Evolutionary conservation across 2,888 invertebrate species (phyloP).

Genomic region (Amiota mariae): DNA sequence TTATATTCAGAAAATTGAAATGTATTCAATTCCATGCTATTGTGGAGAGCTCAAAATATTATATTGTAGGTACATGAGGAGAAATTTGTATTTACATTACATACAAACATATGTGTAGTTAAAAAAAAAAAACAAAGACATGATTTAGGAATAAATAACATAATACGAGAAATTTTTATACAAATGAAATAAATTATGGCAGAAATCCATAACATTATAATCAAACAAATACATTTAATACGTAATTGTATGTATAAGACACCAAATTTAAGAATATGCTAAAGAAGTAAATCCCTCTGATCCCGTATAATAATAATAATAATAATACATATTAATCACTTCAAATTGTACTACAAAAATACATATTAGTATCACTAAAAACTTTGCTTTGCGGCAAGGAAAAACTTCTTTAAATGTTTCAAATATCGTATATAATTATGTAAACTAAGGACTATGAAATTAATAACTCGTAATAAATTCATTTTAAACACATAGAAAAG

Average conservation of each 20-base stretch:
- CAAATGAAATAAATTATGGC: slow-evolving; percentile 14
- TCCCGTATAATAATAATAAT: neutral
- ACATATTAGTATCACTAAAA: neutral
- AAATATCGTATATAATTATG: slow-evolving; percentile 7
- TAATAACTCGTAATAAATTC: neutral
- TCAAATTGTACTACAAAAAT: neutral
- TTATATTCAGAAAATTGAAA: too few relatives aligned
- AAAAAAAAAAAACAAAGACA: neutral
- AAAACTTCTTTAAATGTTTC: slow-evolving; percentile 10
- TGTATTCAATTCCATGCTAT: too few relatives aligned
- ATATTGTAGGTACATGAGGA: too few relatives aligned
- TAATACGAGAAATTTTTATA: neutral
- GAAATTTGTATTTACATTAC: too few relatives aligned
- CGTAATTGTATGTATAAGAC: neutral
- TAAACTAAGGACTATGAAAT: slow-evolving; percentile 14
- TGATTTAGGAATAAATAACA: neutral
- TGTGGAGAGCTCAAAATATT: too few relatives aligned
- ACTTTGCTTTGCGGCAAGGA: neutral
- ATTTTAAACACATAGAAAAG: slow-evolving; percentile 7
- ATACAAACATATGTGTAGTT: neutral
- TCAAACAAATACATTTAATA: slow-evolving; percentile 1
- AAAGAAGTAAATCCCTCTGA: slow-evolving; percentile 8
- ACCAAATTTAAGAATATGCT: neutral
- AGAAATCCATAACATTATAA: neutral
- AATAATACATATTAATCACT: neutral